These are phyloP conservation scores for Manis pentadactyla DNA, from an alignment of 2,797 vertebrate genomes.

Conservation along the genomic window DNA sequence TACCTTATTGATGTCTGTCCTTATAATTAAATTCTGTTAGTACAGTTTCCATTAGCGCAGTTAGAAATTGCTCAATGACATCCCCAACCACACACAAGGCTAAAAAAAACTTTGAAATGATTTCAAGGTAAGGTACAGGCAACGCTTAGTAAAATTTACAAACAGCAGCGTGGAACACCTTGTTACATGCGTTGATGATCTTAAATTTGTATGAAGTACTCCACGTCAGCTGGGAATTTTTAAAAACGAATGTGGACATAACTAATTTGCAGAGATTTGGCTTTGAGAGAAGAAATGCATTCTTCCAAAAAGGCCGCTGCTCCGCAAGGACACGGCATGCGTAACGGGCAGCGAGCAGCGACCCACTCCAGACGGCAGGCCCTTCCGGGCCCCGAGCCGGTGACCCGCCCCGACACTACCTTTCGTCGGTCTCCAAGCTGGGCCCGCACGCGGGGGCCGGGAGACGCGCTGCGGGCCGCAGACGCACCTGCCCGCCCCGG, in stretches of 20 bases:
- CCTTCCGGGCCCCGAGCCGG: too few relatives aligned
- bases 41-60: too few relatives aligned
- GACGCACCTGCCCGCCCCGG: too few relatives aligned
- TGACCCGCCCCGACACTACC: too few relatives aligned
- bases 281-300: background rate
- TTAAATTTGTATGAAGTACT: background rate
- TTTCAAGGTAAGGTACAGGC: background rate
- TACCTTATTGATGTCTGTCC: background rate
- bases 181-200: background rate
- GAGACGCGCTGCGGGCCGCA: too few relatives aligned
- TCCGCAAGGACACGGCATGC: background rate
- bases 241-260: background rate
- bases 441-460: too few relatives aligned
- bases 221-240: background rate
- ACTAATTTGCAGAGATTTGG: background rate
- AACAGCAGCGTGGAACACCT: background rate
- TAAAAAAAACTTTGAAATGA: constrained; percentile 23
- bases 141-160: background rate
- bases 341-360: background rate
- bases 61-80: background rate
- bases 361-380: too few relatives aligned
- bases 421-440: too few relatives aligned
- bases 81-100: background rate
- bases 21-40: too few relatives aligned
- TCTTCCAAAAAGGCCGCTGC: background rate